Evolutionary conservation across 2,113 vertebrate genomes (phyloP).

Genomic region (Sturnus vulgaris): DNA sequence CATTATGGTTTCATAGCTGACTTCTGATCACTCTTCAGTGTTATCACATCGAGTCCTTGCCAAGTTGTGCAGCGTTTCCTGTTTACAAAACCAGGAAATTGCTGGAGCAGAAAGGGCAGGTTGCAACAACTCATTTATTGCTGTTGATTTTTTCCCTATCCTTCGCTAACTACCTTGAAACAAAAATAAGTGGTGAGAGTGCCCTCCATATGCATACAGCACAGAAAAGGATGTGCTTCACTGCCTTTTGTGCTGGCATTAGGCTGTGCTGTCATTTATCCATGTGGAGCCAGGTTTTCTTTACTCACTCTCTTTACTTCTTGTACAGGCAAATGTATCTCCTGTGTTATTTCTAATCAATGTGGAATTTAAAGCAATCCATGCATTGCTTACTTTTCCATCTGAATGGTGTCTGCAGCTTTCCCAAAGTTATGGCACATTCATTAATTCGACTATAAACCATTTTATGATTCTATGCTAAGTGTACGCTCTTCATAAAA

Average conservation of each 20-base stretch:
- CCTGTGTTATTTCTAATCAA: neutral
- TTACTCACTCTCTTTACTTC: neutral
- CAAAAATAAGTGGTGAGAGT: neutral
- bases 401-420: neutral
- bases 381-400: neutral
- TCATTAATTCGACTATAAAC: neutral
- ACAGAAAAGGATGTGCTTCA: neutral
- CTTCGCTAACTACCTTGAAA: neutral
- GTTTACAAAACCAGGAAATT: slow-evolving; percentile 41
- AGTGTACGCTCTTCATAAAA: neutral
- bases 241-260: neutral
- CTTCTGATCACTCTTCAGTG: neutral
- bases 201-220: neutral
- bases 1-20: neutral
- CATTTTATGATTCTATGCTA: neutral
- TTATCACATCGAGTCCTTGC: neutral
- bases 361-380: neutral
- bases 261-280: neutral
- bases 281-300: neutral
- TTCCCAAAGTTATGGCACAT: neutral
- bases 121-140: slow-evolving; percentile 37
- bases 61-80: neutral
- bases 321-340: neutral
- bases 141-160: neutral
- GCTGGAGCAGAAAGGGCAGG: slow-evolving; percentile 25